Percentiles rank a stretch among this genome's conserved stretches.
Conservation (phyloP, 2,888 invertebrate genomes). For the Idaea straminata region DNA sequence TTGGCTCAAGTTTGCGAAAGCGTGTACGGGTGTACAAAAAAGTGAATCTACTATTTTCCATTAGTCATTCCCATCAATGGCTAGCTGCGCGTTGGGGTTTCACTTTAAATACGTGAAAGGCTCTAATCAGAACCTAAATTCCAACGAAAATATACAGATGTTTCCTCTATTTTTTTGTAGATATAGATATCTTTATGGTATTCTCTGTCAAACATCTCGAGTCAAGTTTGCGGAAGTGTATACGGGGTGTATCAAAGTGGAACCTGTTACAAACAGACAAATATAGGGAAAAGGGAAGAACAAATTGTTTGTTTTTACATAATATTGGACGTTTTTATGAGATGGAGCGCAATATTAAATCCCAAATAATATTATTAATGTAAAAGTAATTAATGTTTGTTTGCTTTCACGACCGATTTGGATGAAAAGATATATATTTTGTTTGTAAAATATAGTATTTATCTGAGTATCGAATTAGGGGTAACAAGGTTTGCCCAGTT, state of each 20-base stretch:
- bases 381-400: not conserved
- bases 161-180: not conserved
- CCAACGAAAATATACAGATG: not conserved
- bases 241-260: constrained; percentile 21
- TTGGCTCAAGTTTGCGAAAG: too few species aligned
- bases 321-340: constrained; percentile 1
- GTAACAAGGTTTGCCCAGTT: too few species aligned
- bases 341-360: constrained; percentile 11
- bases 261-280: not conserved
- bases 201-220: constrained; percentile 9
- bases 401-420: not conserved
- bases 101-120: too few species aligned
- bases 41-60: too few species aligned
- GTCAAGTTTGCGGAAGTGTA: constrained; percentile 23
- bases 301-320: not conserved
- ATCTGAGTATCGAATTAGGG: not conserved
- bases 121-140: too few species aligned
- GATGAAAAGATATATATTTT: not conserved
- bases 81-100: too few species aligned
- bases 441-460: not conserved
- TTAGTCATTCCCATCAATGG: too few species aligned
- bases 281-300: not conserved
- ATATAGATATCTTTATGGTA: not conserved
- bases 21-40: too few species aligned
- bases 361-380: constrained; percentile 7